phyloP scores from a whole-genome alignment of 2,797 vertebrate genomes.

The Oreochromis mossambicus region DNA sequence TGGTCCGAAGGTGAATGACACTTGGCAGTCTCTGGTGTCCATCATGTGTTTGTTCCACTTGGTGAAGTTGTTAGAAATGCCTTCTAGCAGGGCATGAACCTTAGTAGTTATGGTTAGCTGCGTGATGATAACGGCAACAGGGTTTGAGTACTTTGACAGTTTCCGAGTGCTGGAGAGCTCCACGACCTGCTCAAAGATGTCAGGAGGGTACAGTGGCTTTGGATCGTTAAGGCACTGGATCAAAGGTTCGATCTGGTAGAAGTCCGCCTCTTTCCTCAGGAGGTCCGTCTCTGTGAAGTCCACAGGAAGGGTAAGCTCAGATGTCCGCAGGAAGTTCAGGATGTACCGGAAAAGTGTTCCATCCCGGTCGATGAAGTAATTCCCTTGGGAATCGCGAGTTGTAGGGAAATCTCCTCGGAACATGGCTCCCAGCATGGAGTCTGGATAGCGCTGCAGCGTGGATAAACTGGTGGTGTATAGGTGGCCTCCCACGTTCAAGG shows the following conservation, averaged over 20 bases:
- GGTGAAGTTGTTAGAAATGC: conserved; percentile 95
- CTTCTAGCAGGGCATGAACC: conserved; percentile 91
- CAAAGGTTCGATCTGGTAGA: conserved; percentile 96
- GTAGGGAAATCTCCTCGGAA: conserved; percentile 97
- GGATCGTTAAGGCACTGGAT: conserved; percentile 96
- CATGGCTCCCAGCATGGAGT: conserved; percentile 99
- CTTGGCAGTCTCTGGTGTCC: conserved; percentile 98
- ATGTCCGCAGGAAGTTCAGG: conserved; percentile 96
- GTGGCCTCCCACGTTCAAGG: conserved; percentile 96
- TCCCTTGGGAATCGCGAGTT: conserved; percentile 90
- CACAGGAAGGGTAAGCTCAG: conserved; percentile 91
- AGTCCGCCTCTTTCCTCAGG: conserved; percentile 95
- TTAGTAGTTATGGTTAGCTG: conserved; percentile 97
- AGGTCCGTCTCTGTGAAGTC: conserved; percentile 97
- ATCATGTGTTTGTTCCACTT: conserved; percentile 99
- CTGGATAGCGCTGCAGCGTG: conserved; percentile 93
- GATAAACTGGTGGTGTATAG: conserved; percentile 95
- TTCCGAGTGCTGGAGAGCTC: conserved; percentile 97
- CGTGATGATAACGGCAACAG: conserved; percentile 96
- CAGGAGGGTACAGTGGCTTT: conserved; percentile 91
- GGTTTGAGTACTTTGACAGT: conserved; percentile 98
- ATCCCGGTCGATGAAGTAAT: conserved; percentile 98
- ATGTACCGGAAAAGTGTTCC: conserved; percentile 96
- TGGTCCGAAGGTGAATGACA: conserved; percentile 98
- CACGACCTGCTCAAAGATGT: conserved; percentile 97